A percentile compares a stretch with the other conserved stretches of the same genome.
phyloP scores from a whole-genome alignment of 2,888 invertebrate species.

The Sarcophaga rosellei region DNA sequence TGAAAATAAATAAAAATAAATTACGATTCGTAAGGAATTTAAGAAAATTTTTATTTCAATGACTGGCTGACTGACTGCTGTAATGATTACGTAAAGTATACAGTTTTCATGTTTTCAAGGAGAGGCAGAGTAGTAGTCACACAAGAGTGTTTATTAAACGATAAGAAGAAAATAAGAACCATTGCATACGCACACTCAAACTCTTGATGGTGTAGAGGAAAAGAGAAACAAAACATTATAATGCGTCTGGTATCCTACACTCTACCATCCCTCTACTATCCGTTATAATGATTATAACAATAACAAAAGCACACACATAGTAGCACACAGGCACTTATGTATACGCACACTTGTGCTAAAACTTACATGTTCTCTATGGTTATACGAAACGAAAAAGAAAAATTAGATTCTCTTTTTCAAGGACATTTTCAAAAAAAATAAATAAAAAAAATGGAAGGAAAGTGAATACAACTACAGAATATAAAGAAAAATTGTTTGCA shows the following conservation, averaged over 20 bases:
- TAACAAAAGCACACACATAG: neutral
- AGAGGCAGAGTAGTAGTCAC: conserved; percentile 1
- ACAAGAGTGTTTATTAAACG: neutral
- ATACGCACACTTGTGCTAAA: neutral
- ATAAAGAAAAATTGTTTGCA: neutral
- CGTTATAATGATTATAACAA: conserved; percentile 20
- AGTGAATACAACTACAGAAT: neutral
- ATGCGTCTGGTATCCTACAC: conserved; percentile 22
- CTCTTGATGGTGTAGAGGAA: conserved; percentile 15
- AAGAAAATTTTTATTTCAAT: neutral
- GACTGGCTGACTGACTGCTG: neutral
- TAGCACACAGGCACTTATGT: neutral
- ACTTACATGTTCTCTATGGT: neutral
- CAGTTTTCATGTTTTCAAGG: neutral
- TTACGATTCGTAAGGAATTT: neutral
- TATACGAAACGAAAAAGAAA: conserved; percentile 1
- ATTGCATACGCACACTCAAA: conserved; percentile 29
- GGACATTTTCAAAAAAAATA: conserved; percentile 6
- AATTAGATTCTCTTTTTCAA: conserved; percentile 20
- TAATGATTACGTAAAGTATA: neutral
- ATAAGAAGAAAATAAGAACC: neutral
- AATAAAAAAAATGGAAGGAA: neutral
- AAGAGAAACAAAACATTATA: neutral
- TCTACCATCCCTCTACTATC: conserved; percentile 2
- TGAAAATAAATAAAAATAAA: neutral